Base-by-base conservation (phyloP, 2,888 invertebrate species). In the Syritta pipiens region DNA sequence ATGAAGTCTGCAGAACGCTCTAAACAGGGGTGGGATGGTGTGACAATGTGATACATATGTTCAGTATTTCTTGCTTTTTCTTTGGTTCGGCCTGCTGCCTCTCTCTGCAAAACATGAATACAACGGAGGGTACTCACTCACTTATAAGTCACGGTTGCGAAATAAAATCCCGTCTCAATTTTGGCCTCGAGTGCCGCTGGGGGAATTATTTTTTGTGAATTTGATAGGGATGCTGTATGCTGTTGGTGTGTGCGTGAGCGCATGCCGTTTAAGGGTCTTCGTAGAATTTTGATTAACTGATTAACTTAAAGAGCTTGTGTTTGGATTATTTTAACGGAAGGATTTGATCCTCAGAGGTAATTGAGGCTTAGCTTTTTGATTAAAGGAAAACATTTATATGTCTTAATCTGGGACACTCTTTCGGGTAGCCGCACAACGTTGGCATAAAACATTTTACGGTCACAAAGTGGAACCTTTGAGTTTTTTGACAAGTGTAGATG, bases 201-300 rank as follows among this genome's bases (percentile, higher is more conserved):
- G 32, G 24, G 1, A 22, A 10, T 20, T 4, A 14, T 24, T n/a
- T 7, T 7, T 32, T 19, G 37, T 30, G 32, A 10, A 4, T 19
- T 26, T 4, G n/a, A 26, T 24, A 22, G 6, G 40, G 1, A 49
- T 19, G 12, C 1, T 10, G 5, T 14, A n/a, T 17, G 37, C 6
- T 35, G 5, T 2, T 3, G 14, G 32, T 46, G 28, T n/a, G n/a
- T n/a, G 44, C 59, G 32, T 24, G 60, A 35, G 30, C 12, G 49
- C 49, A 19, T 37, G 28, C 7, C 14, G 10, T n/a, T 14, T 49
- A 19, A 26, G 49, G 28, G 26, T 26, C 20, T 63, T 14, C 22
- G 30, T 63, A 30, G 63, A 63, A 63, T 63, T 63, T 51, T 63
- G 42, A 63, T 63, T 40, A 63, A 63, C 62, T 63, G 62, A 63